Base-by-base conservation (phyloP, 2,888 invertebrate species). In the Drosophila macrothrix region DNA sequence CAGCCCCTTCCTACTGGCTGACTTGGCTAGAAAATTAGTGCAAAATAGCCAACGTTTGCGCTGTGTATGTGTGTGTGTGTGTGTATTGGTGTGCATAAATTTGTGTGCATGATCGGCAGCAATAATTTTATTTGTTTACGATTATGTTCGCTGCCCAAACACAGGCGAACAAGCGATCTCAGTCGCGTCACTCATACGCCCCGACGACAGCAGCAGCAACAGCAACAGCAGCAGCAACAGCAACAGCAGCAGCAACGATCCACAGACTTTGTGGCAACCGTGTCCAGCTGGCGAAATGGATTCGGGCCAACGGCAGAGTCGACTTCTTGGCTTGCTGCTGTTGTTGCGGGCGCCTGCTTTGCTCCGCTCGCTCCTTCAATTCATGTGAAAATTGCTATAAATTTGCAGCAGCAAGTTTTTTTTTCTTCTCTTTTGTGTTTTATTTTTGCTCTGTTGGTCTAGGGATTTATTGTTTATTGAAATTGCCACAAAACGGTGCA, bases 401-500 rank as follows among this genome's bases (percentile, higher is more conserved):
- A 91, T 90, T 87, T 86, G 49, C 64, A 67, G 39, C 76, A 73
- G 46, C 25, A 46, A 46, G 68, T 73, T 77, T 79, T 60, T 46
- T 53, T 41, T 46, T 50, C 50, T 56, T 54, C 31, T 58, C 31
- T 58, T 54, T 56, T 46, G 46, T 43, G 12, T 43, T 43, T 43
- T 22, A 22, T 43, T 43, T 39, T 46, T 9, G 46, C 46, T 46
- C 16, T 46, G 31, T 56, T 62, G 58, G 88, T 87, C 55, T 56
- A 91, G 90, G 92, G 90, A 92, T 92, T 92, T 92, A 92, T 92
- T 92, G 92, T 91, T 91, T 92, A 92, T 92, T 92, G 90, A 86
- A 90, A 90, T 91, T 91, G 89, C 92, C 90, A 89, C 90, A 91
- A 91, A 91, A 91, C 88, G 90, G 88, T 88, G 88, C 84, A 88